phyloP scores from a whole-genome alignment of 2,113 vertebrate genomes.

The Tragelaphus imberbis region DNA sequence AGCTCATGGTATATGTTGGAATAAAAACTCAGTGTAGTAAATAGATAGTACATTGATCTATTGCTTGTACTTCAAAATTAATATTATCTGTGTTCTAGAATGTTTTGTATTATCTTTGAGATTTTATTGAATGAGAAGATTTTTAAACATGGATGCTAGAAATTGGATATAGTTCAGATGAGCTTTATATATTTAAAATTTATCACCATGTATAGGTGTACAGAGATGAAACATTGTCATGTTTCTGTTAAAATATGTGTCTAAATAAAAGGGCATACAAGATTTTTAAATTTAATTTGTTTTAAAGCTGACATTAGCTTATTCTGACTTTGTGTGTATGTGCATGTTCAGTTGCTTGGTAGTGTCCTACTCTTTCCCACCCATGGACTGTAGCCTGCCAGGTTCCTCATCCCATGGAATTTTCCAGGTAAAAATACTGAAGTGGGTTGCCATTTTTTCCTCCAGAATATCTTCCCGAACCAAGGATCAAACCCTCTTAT shows the following conservation, averaged over 20 bases:
- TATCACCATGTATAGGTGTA: not conserved
- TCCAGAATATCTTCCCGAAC: not conserved
- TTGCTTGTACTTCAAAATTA: not conserved
- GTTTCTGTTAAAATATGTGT: not conserved
- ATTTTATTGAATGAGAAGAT: not conserved
- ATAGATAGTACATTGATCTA: not conserved
- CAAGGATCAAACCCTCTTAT: not conserved
- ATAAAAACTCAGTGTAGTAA: not conserved
- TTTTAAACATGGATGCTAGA: not conserved
- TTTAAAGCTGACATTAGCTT: not conserved
- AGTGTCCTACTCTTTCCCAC: not conserved
- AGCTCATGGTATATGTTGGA: not conserved
- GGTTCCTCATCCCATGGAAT: not conserved
- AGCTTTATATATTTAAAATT: not conserved
- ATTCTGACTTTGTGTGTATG: not conserved
- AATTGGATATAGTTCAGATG: not conserved
- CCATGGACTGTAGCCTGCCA: not conserved
- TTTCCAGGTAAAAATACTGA: not conserved
- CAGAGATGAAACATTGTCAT: not conserved
- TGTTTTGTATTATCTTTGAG: not conserved
- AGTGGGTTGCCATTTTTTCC: not conserved
- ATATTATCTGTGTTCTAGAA: not conserved
- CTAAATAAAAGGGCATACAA: not conserved
- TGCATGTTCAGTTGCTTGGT: not conserved
- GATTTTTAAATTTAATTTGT: not conserved